phyloP scores from a whole-genome alignment of 2,888 invertebrate genomes.

The Drosophila bunnanda region DNA sequence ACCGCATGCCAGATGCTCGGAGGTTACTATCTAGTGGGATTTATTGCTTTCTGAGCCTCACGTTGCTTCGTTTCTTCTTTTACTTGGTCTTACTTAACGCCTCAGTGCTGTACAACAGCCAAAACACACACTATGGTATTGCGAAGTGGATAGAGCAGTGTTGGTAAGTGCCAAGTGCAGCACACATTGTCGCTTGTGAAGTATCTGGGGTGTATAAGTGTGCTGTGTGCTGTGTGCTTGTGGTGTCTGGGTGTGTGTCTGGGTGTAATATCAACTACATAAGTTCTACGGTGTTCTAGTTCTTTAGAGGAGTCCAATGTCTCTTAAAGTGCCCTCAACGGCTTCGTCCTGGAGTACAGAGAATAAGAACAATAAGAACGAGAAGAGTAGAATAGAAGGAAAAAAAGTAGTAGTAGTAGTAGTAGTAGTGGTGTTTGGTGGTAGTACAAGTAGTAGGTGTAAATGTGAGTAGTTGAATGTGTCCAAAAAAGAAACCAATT shows the following conservation, averaged over 20 bases:
- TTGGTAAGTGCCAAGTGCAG: conserved; percentile 42
- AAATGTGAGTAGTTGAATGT: conserved; percentile 30
- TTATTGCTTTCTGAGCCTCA: conserved; percentile 45
- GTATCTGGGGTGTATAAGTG: conserved; percentile 35
- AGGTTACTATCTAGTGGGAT: conserved; percentile 30
- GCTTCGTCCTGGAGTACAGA: conserved; percentile 92
- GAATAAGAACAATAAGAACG: conserved; percentile 80
- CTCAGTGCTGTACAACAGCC: conserved; percentile 36
- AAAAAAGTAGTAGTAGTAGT: conserved; percentile 16
- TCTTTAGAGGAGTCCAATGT: conserved; percentile 95
- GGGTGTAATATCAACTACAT: conserved; percentile 67
- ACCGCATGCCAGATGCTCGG: conserved; percentile 39
- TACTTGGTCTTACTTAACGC: conserved; percentile 7
- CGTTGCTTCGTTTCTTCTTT: conserved; percentile 20
- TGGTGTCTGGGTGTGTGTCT: conserved; percentile 48
- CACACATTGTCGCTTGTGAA: conserved; percentile 30
- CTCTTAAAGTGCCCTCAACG: conserved; percentile 96
- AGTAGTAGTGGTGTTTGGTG: conserved; percentile 25
- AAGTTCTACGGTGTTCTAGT: conserved; percentile 65
- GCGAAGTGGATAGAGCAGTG: conserved; percentile 26
- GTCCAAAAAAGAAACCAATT: conserved; percentile 33
- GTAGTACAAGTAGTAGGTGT: conserved; percentile 29
- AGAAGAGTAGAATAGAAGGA: conserved; percentile 73
- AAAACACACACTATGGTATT: conserved; percentile 27
- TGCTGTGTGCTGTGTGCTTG: conserved; percentile 35